Base-by-base conservation (phyloP, 1,140 invertebrate species). In the Musca vetustissima region DNA sequence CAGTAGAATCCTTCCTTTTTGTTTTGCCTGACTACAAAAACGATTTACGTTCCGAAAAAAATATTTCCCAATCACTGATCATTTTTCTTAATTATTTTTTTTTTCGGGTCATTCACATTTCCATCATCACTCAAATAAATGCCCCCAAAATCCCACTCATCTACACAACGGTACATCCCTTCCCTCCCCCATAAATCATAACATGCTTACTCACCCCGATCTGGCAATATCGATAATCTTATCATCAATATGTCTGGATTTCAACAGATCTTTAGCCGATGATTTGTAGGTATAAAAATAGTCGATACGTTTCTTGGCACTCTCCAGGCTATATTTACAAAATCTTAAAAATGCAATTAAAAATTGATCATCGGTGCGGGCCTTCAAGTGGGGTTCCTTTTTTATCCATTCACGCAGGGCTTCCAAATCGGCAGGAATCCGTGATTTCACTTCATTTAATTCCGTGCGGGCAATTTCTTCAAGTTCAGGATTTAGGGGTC, bases 291-390 rank as follows among this genome's bases (percentile, higher is more conserved):
- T 77, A 64, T 81, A 81, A 57, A 73, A 83, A 85, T 71, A 86
- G 69, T 90, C 88, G 3, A 91, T 70, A 72, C 89, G 89, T 71
- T 86, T 83, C 76, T 90, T 89, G n/a, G 87, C 86, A 69, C 83
- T 83, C 74, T 90, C 88, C 67, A 90, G 74, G 73, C 88, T 89
- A 79, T 88, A 90, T 77, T 89, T 90, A 70, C 87, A 88, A 57
- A 89, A 88, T 13, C 89, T 84, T 49, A 91, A 79, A 76, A 90
- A 89, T 69, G 84, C 84, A 19, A 88, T 73, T 48, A 91, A 72
- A 77, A 87, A 87, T 77, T 88, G 87, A 74, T 89, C 87, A 73
- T 88, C 89, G 81, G 73, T 78, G 2, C 79, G 74, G 11, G 79
- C 74, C 48, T 68, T 57, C 22, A 90, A 79, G 76, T 90, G 88